phyloP scores from a whole-genome alignment of 2,797 vertebrate species.

The Tokudaia muenninki region DNA sequence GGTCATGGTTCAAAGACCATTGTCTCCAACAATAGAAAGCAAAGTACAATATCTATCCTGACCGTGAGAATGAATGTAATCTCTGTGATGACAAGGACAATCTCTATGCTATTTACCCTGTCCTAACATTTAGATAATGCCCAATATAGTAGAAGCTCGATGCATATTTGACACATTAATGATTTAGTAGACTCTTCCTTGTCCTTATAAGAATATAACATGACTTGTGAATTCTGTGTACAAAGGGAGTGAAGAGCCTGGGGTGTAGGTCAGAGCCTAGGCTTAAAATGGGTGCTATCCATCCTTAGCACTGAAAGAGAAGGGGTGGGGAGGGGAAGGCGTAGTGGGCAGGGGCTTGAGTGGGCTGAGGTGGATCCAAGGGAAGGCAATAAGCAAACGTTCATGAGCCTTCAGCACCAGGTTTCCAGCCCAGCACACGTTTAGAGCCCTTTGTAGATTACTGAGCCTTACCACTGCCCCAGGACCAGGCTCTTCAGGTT shows the following conservation, averaged over 20 bases:
- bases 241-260: neutral
- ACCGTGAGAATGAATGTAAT: neutral
- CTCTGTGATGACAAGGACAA: neutral
- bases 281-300: neutral
- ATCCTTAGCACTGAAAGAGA: neutral
- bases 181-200: neutral
- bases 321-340: neutral
- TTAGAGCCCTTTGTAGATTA: accelerated
- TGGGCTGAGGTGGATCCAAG: neutral
- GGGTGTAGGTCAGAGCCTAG: neutral
- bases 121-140: neutral
- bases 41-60: neutral
- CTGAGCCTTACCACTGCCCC: neutral
- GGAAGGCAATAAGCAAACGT: neutral
- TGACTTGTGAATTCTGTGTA: neutral
- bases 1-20: neutral
- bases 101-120: too few species aligned
- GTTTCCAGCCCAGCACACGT: neutral
- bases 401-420: neutral
- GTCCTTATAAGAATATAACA: neutral
- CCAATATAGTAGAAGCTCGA: neutral
- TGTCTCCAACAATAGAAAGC: neutral
- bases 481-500: neutral
- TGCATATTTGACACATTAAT: neutral
- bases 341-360: too few species aligned